Conservation (phyloP, 2,797 vertebrate genomes). For the Periophthalmus magnuspinnatus region DNA sequence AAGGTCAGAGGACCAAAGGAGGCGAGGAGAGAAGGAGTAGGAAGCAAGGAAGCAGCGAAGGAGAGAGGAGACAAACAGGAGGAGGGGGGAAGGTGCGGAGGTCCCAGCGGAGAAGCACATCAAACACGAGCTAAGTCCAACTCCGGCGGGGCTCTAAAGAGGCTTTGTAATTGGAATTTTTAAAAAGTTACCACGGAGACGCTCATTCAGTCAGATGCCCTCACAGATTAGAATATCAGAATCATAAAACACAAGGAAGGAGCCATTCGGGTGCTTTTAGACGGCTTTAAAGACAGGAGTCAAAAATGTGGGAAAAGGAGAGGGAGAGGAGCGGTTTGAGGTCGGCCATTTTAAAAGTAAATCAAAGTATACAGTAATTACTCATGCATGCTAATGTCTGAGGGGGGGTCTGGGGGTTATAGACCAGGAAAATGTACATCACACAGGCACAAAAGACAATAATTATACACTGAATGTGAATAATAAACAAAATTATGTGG, state of each 20-base stretch:
- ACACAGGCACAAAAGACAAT: conserved; percentile 3
- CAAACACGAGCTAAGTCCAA: conserved; percentile 89
- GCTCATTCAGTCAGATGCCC: conserved; percentile 82
- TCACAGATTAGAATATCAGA: conserved; percentile 66
- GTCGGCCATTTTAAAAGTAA: not conserved
- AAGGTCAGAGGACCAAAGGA: conserved; percentile 37
- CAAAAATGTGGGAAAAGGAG: not conserved
- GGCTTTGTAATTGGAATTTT: conserved; percentile 92
- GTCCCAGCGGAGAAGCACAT: conserved; percentile 85
- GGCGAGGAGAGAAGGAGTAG: conserved; percentile 46
- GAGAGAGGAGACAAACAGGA: not conserved
- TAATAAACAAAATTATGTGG: not conserved
- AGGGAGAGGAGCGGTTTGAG: conserved; percentile 4
- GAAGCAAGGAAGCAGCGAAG: not conserved
- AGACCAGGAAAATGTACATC: not conserved
- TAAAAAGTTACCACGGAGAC: conserved; percentile 88
- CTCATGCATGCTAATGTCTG: not conserved
- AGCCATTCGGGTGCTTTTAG: conserved; percentile 74
- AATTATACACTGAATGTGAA: not conserved
- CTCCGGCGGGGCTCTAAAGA: conserved; percentile 88
- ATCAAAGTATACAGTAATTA: conserved; percentile 9
- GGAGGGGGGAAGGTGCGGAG: conserved; percentile 41
- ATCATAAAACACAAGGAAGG: conserved; percentile 76
- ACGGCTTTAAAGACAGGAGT: conserved; percentile 44
- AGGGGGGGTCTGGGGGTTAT: not conserved